Evolutionary conservation across 2,888 invertebrate species (phyloP).

Genomic region (Celastrina argiolus): DNA sequence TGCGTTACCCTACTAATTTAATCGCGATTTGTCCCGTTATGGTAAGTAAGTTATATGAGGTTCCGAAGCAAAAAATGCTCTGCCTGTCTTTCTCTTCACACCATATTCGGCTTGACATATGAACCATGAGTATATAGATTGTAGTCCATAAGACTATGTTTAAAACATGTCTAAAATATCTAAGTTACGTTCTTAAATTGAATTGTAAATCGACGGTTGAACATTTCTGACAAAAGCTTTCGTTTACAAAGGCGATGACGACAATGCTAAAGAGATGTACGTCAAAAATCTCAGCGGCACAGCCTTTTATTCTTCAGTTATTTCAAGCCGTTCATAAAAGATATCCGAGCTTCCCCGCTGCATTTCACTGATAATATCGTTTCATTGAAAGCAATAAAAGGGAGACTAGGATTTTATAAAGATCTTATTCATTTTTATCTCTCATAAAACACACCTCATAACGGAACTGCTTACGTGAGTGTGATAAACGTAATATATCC

Average conservation of each 20-base stretch:
- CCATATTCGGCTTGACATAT: no score
- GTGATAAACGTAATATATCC: constrained; percentile 11
- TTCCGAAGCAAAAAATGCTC: no score
- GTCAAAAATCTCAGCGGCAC: constrained; percentile 13
- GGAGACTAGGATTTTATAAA: constrained; percentile 18
- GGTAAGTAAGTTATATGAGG: no score
- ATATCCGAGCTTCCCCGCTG: constrained; percentile 11
- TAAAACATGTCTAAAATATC: no score
- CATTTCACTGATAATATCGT: constrained; percentile 23
- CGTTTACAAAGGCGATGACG: constrained; percentile 1
- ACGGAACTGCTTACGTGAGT: background rate
- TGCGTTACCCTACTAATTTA: no score
- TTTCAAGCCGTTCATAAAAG: constrained; percentile 22
- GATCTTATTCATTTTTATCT: constrained; percentile 23
- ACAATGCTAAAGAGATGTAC: constrained; percentile 18
- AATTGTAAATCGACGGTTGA: background rate
- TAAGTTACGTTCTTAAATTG: no score
- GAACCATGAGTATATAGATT: no score
- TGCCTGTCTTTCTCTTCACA: no score
- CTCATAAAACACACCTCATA: constrained; percentile 21
- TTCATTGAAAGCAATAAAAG: constrained; percentile 25
- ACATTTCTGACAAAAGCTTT: background rate
- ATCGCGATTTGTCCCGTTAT: no score
- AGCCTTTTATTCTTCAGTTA: constrained; percentile 3
- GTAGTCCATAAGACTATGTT: no score